These are phyloP conservation scores for Cassiopea andromeda DNA, from an alignment of 30 jellyfish, hydroid and myxozoan species.

Conservation along the genomic window DNA sequence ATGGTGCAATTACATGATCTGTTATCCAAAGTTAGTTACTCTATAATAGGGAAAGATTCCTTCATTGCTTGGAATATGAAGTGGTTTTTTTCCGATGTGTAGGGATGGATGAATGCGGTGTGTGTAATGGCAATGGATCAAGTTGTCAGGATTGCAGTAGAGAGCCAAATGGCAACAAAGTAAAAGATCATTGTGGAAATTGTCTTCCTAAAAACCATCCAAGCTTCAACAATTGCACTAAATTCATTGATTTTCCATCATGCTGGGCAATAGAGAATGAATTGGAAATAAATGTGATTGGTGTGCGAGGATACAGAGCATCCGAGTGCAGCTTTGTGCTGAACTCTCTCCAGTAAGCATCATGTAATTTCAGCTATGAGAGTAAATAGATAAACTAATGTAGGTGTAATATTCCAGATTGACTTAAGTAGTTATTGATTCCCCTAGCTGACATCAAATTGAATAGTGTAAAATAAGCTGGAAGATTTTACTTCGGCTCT, in stretches of 20 bases:
- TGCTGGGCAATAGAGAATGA: slow-evolving; percentile 11
- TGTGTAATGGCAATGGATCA: slow-evolving; percentile 43
- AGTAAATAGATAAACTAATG: too few relatives aligned
- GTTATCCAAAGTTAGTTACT: too few relatives aligned
- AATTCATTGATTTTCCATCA: neutral
- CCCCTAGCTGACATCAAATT: too few relatives aligned
- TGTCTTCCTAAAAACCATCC: slow-evolving; percentile 32
- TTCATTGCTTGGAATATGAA: too few relatives aligned
- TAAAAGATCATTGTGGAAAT: slow-evolving; percentile 20
- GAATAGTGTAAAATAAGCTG: too few relatives aligned
- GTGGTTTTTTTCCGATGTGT: neutral
- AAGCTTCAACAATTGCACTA: slow-evolving; percentile 8
- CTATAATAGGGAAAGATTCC: too few relatives aligned
- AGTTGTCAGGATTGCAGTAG: slow-evolving; percentile 60
- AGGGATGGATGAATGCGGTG: slow-evolving; percentile 68
- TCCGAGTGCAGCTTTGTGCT: neutral
- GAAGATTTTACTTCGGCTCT: too few relatives aligned
- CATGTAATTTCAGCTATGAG: too few relatives aligned
- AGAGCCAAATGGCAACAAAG: slow-evolving; percentile 32
- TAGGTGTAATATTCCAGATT: too few relatives aligned
- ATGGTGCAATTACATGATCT: too few relatives aligned
- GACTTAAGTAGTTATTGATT: too few relatives aligned
- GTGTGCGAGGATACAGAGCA: neutral
- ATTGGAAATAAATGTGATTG: neutral
- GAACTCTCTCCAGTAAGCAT: neutral